A percentile compares a stretch with the other conserved stretches of the same genome.
phyloP scores from a whole-genome alignment of 2,113 vertebrate species.

The Zosterops lateralis region DNA sequence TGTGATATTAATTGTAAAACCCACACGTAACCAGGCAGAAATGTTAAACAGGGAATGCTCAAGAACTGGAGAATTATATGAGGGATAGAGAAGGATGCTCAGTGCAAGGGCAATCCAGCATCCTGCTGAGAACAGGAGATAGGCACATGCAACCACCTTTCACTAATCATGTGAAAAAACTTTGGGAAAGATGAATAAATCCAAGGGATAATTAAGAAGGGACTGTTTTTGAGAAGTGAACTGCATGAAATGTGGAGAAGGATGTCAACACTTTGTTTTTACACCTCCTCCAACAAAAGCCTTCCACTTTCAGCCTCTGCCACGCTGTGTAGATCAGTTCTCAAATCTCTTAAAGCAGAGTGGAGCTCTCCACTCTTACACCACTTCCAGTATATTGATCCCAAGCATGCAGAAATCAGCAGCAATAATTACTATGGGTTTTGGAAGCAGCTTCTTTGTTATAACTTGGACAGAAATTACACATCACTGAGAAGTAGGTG shows the following conservation, averaged over 20 bases:
- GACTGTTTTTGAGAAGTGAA: background rate
- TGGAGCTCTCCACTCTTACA: background rate
- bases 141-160: background rate
- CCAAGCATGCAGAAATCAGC: background rate
- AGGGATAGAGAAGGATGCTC: background rate
- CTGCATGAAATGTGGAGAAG: background rate
- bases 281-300: background rate
- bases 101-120: background rate
- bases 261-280: background rate
- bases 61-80: background rate
- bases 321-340: rapidly evolving
- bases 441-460: background rate
- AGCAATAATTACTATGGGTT: background rate
- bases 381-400: background rate
- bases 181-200: background rate
- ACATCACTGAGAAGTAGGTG: background rate
- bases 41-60: background rate
- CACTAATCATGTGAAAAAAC: background rate
- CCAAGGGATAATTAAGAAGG: background rate
- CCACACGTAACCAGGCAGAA: background rate
- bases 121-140: background rate
- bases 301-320: background rate
- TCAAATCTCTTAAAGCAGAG: background rate
- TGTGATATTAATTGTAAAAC: background rate
- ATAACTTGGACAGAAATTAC: background rate